Evolutionary conservation across 1,140 invertebrate species (phyloP).

Genomic region (Philaenus spumarius): DNA sequence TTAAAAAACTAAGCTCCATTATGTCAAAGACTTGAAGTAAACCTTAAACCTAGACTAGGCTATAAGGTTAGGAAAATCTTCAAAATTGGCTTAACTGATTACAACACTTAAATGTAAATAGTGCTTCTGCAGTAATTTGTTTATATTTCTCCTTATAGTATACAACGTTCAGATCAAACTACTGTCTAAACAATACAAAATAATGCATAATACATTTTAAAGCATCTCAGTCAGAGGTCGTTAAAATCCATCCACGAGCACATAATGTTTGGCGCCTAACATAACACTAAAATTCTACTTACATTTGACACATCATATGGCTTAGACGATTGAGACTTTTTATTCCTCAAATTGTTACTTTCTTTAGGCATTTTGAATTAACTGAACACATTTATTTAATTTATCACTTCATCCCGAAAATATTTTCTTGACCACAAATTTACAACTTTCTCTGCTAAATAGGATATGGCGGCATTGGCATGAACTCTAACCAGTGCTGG

Average conservation of each 20-base stretch:
- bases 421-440: conserved; percentile 2
- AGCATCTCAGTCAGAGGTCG: conserved; percentile 15
- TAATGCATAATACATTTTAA: too few species aligned
- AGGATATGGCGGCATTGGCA: conserved; percentile 16
- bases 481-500: conserved; percentile 8
- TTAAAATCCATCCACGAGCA: conserved; percentile 7
- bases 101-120: too few species aligned
- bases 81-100: too few species aligned
- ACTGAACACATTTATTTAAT: conserved; percentile 15
- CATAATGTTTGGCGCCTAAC: conserved; percentile 15
- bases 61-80: too few species aligned
- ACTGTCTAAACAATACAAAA: too few species aligned
- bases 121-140: too few species aligned
- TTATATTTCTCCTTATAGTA: too few species aligned
- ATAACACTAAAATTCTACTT: conserved; percentile 17
- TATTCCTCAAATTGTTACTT: conserved; percentile 16
- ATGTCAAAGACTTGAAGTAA: too few species aligned
- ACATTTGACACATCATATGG: conserved; percentile 25
- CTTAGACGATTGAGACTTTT: conserved; percentile 16
- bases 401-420: conserved; percentile 8
- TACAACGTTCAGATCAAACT: too few species aligned
- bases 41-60: too few species aligned
- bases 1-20: too few species aligned
- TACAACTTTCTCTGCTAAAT: conserved; percentile 9
- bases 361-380: conserved; percentile 13